phyloP scores from a whole-genome alignment of 2,888 invertebrate species.

The Epiblema foenella region DNA sequence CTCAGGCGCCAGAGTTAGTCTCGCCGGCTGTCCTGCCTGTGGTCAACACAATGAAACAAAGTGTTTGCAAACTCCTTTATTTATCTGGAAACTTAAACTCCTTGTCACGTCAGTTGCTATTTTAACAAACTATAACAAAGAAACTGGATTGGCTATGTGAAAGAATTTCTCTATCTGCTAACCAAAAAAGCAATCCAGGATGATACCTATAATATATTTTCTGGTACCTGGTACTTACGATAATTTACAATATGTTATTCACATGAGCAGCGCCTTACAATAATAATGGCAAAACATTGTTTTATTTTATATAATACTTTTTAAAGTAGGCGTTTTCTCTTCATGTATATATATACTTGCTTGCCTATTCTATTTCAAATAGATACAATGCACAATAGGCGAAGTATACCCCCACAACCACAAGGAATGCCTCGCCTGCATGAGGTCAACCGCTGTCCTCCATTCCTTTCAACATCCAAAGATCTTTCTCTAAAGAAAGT shows the following conservation, averaged over 20 bases:
- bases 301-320: neutral
- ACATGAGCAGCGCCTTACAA: slow-evolving; percentile 9
- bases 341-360: neutral
- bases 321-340: slow-evolving; percentile 10
- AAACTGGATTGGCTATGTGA: too few relatives aligned
- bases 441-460: slow-evolving; percentile 29
- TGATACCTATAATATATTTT: too few relatives aligned
- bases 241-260: too few relatives aligned
- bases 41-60: slow-evolving; percentile 29
- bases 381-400: slow-evolving; percentile 16
- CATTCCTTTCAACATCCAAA: slow-evolving; percentile 32
- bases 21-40: slow-evolving; percentile 4
- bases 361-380: neutral
- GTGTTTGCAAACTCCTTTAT: slow-evolving; percentile 21
- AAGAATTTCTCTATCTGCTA: too few relatives aligned
- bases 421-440: slow-evolving; percentile 16
- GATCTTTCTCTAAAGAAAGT: slow-evolving; percentile 39
- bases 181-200: too few relatives aligned
- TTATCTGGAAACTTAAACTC: slow-evolving; percentile 7
- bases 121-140: too few relatives aligned
- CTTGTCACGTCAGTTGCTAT: neutral
- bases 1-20: slow-evolving; percentile 28
- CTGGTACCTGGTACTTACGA: too few relatives aligned
- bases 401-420: slow-evolving; percentile 21
- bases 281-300: slow-evolving; percentile 5